Conservation (phyloP, 2,888 invertebrate genomes). For the Trissoscelio sp. region DNA sequence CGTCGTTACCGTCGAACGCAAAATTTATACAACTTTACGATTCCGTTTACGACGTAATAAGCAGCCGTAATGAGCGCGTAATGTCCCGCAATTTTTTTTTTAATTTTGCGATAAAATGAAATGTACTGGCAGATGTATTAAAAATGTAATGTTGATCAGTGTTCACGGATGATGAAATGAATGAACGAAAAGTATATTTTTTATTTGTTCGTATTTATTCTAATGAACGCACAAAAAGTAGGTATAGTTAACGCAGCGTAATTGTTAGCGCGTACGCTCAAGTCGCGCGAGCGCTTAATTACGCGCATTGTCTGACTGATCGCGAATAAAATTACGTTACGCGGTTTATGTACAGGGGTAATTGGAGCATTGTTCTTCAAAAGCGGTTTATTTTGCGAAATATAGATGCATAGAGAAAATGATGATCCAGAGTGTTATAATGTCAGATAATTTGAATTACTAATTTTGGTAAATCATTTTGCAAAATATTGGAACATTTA, state of each 20-base stretch:
- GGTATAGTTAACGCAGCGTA: background rate
- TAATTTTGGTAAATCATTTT: background rate
- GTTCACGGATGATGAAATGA: conserved; percentile 5
- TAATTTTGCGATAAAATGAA: conserved; percentile 28
- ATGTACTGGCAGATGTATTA: conserved; percentile 3
- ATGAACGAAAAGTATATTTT: background rate
- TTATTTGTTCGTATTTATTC: background rate
- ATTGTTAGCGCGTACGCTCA: background rate
- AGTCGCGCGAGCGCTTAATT: conserved; percentile 32
- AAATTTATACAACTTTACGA: conserved; percentile 20
- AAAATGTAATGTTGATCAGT: conserved; percentile 22
- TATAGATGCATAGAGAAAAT: background rate
- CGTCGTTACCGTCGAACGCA: conserved; percentile 7
- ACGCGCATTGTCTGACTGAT: conserved; percentile 35
- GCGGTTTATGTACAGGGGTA: conserved; percentile 2
- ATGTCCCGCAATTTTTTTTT: conserved; percentile 24
- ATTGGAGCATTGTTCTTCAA: conserved; percentile 34
- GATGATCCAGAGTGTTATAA: background rate
- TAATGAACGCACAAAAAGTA: background rate
- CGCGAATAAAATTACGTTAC: conserved; percentile 13
- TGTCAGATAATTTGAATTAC: conserved; percentile 12
- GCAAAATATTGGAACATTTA: background rate
- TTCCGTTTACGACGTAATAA: conserved; percentile 32
- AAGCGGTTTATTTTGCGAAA: conserved; percentile 22
- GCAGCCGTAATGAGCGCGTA: conserved; percentile 6